Conservation (phyloP, 2,797 vertebrate genomes). For the Eleutherodactylus coqui region DNA sequence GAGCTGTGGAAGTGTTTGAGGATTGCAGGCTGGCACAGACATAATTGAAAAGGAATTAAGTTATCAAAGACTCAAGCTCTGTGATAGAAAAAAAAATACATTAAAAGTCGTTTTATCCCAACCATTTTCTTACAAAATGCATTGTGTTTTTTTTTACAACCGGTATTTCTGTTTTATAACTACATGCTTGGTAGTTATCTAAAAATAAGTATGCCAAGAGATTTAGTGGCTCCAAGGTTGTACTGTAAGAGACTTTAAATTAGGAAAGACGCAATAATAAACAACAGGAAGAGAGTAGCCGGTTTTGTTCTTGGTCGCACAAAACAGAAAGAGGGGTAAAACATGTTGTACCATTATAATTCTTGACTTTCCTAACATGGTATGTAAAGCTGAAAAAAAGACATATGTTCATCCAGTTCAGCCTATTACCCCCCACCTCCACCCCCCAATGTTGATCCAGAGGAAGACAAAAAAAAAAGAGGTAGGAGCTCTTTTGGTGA, state of each 20-base stretch:
- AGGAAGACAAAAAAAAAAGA: background rate
- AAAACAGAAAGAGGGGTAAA: background rate
- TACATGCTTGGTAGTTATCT: constrained; percentile 6
- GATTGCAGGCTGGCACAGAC: constrained; percentile 2
- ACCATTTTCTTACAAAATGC: constrained; percentile 12
- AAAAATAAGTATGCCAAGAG: constrained; percentile 13
- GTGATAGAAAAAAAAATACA: constrained; percentile 31
- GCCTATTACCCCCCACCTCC: no score
- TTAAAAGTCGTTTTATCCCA: constrained; percentile 6
- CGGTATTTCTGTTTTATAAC: background rate
- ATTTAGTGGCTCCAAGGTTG: constrained; percentile 1
- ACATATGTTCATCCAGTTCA: no score
- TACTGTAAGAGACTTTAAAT: constrained; percentile 8
- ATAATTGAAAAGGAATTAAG: constrained; percentile 45
- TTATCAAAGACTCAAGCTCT: constrained; percentile 36
- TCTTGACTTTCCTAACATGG: background rate
- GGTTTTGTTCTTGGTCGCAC: background rate
- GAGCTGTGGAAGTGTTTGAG: constrained; percentile 19
- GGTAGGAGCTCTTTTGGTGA: no score
- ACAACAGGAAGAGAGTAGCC: background rate
- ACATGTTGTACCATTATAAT: background rate
- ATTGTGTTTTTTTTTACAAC: constrained; percentile 26
- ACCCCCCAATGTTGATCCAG: no score
- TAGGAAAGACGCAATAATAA: constrained; percentile 12
- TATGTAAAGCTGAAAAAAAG: no score